A percentile compares a stretch with the other conserved stretches of the same genome.
phyloP scores from a whole-genome alignment of 2,888 invertebrate genomes.

The Phengaris alcon region DNA sequence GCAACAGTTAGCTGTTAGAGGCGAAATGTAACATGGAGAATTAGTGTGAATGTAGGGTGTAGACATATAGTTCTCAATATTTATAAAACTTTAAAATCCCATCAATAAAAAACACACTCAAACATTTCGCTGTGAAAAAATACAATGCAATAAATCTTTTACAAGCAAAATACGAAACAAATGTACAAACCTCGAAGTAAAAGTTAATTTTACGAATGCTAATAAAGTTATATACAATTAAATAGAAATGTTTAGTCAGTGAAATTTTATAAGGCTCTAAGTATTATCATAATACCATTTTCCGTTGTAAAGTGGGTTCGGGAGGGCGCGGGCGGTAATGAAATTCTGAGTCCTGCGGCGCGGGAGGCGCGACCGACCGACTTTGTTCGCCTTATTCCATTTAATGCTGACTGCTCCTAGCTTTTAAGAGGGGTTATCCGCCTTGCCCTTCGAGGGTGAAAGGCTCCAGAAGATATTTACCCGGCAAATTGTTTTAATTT shows the following conservation, averaged over 20 bases:
- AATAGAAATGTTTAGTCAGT: slow-evolving; percentile 73
- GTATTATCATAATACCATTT: slow-evolving; percentile 78
- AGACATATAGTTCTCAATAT: neutral
- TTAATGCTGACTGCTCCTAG: slow-evolving; percentile 79
- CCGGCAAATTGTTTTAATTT: slow-evolving; percentile 81
- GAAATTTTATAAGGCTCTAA: slow-evolving; percentile 74
- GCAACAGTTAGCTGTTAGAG: neutral
- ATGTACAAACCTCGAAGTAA: slow-evolving; percentile 40
- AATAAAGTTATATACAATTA: slow-evolving; percentile 65
- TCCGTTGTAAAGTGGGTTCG: slow-evolving; percentile 76
- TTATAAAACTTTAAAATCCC: neutral
- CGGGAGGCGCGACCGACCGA: slow-evolving; percentile 66
- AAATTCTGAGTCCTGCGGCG: slow-evolving; percentile 69
- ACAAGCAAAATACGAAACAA: slow-evolving; percentile 24
- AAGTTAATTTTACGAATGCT: slow-evolving; percentile 39
- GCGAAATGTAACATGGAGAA: neutral
- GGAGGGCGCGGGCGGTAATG: slow-evolving; percentile 67
- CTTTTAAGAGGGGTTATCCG: slow-evolving; percentile 79
- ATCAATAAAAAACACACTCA: neutral
- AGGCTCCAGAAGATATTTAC: slow-evolving; percentile 79
- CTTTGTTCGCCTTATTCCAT: slow-evolving; percentile 78
- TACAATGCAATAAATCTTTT: slow-evolving; percentile 30
- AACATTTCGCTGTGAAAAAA: slow-evolving; percentile 29
- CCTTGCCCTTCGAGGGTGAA: slow-evolving; percentile 75
- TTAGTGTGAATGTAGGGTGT: neutral